phyloP scores from a whole-genome alignment of 2,113 vertebrate genomes.

The Cyphomyrus discorhynchus region DNA sequence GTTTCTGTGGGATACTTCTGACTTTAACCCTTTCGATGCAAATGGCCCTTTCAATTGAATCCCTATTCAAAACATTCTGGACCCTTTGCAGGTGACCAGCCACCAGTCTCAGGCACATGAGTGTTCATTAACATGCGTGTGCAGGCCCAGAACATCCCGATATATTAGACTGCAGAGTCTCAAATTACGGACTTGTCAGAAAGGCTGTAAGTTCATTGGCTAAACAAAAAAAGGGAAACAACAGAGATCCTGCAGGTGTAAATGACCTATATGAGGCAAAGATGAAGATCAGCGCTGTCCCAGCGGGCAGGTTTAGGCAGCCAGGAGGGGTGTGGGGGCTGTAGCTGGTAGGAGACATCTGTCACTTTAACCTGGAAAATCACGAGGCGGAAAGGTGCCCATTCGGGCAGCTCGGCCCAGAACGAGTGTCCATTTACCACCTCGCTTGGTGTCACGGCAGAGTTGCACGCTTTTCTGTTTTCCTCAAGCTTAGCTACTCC shows the following conservation, averaged over 20 bases:
- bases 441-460: neutral
- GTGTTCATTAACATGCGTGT: neutral
- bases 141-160: neutral
- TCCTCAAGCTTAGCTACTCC: neutral
- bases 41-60: neutral
- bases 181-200: neutral
- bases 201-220: neutral
- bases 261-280: neutral
- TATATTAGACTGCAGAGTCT: neutral
- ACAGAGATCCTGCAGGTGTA: neutral
- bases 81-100: neutral
- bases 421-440: neutral
- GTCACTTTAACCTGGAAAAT: neutral
- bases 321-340: neutral
- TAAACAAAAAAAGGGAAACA: neutral
- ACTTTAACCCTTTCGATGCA: neutral
- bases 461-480: neutral
- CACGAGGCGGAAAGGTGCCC: neutral
- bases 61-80: neutral
- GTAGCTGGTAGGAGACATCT: neutral
- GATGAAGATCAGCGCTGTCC: neutral
- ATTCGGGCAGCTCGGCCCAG: too few species aligned
- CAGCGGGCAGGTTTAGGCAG: neutral
- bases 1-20: neutral
- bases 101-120: neutral